Evolutionary conservation across 2,113 vertebrate genomes (phyloP).

Genomic region (Dermatemys mawii): DNA sequence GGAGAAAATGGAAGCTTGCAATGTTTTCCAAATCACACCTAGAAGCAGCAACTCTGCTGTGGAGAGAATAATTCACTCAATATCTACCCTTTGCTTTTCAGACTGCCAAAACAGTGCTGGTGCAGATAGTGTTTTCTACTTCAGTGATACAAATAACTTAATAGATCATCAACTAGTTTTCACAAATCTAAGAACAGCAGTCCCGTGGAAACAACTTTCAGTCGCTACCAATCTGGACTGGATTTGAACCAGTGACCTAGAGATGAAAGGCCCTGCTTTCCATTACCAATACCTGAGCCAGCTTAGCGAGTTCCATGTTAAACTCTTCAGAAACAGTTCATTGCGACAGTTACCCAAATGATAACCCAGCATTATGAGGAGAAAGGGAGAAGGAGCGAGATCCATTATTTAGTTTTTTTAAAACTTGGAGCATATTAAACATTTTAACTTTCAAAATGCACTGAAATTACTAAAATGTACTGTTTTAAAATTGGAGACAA

Average conservation of each 20-base stretch:
- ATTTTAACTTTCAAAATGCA: neutral
- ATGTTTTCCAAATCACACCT: neutral
- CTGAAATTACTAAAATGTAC: neutral
- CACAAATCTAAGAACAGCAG: neutral
- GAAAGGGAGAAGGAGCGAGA: too few relatives aligned
- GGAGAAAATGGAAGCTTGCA: neutral
- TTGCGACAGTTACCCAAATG: neutral
- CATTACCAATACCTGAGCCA: neutral
- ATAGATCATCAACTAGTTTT: neutral
- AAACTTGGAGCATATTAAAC: neutral
- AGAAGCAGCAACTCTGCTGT: neutral
- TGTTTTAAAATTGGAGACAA: neutral
- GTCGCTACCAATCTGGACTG: neutral
- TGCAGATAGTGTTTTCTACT: neutral
- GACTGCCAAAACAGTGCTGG: neutral
- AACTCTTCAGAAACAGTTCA: neutral
- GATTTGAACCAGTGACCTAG: conserved; percentile 20
- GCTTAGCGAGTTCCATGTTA: neutral
- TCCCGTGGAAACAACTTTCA: neutral
- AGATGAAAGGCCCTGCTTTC: conserved; percentile 22
- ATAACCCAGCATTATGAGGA: neutral
- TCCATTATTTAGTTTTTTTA: neutral
- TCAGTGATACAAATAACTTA: neutral
- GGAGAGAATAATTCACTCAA: neutral
- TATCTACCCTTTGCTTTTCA: neutral